Base-by-base conservation (phyloP, 2,113 vertebrate species). In the Rhinolophus sinicus region DNA sequence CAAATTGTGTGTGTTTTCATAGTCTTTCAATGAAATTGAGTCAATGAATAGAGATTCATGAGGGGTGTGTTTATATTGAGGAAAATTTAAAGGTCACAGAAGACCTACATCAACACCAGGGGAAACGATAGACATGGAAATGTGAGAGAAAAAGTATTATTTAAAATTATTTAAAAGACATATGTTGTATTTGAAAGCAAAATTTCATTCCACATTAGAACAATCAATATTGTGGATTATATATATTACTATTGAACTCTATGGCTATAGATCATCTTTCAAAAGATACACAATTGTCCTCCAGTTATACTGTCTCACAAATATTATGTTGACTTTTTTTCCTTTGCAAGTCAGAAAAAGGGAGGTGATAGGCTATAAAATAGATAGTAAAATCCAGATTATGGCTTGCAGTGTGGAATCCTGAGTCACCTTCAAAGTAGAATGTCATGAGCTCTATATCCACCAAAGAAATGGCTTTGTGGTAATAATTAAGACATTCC, bases 381-480 rank as follows among this genome's bases (percentile, higher is more conserved):
- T 72, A 80, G 35, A 12, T 58, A 83, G 72, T 47, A 78, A 83
- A 92, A 81, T 83, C 35, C 89, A 93, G 24, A 50, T 80, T 60
- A 75, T 44, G 18, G 40, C 56, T 88, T 96, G 5, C 3, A 92
- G 1, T 58, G 2, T 93, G n/a, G 10, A 94, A 28, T 77, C 56
- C 50, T 62, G 47, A 88, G 72, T 85, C 54, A 95, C 38, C 5
- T 84, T 97, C 78, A 95, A 67, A 75, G 78, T 52, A 92, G 24
- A 78, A 67, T 85, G 90, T 92, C 30, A 50, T 62, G 75, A 62
- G 7, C 70, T 87, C 44, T 60, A 38, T 16, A 73, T 8, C 1
- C 14, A 84, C 52, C 52, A 0, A 60, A 92, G 22, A 97, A 93
- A 82, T 90, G 18, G 8, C 13, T 78, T 90, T 28, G 56, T 30